These are phyloP conservation scores for Psilopogon haemacephalus DNA, from an alignment of 2,113 vertebrate species.

Conservation along the genomic window DNA sequence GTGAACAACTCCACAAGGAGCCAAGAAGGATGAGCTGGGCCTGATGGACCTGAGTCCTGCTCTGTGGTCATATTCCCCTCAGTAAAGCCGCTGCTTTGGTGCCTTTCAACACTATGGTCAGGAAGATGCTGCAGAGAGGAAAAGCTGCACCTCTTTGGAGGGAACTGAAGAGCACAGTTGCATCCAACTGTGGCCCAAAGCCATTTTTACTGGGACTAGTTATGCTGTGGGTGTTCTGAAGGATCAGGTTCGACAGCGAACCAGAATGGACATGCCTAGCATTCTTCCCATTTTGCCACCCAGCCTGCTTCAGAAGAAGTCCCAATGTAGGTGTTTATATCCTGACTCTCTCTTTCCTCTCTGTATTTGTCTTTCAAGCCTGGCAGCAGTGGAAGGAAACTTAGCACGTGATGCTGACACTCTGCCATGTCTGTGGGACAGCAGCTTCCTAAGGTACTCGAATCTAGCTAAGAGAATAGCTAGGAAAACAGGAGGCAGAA, in stretches of 20 bases:
- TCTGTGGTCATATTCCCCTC: not conserved
- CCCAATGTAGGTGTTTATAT: slow-evolving; percentile 63
- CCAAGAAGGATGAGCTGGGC: not conserved
- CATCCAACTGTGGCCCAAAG: not conserved
- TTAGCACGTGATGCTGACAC: slow-evolving; percentile 62
- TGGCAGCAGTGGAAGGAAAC: slow-evolving; percentile 66
- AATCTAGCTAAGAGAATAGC: slow-evolving; percentile 19
- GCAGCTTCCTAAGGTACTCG: slow-evolving; percentile 27
- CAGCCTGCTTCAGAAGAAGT: slow-evolving; percentile 63
- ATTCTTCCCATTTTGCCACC: slow-evolving; percentile 64
- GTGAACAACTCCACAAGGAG: not conserved
- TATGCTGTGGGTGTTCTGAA: slow-evolving; percentile 63
- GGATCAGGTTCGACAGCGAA: slow-evolving; percentile 17
- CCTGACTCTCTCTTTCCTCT: slow-evolving; percentile 59
- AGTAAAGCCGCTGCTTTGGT: not conserved
- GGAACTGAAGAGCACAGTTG: not conserved
- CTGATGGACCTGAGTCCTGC: fast-evolving
- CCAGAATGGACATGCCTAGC: slow-evolving; percentile 54
- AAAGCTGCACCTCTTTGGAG: not conserved
- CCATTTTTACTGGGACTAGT: not conserved
- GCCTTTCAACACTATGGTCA: not conserved
- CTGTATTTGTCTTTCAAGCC: slow-evolving; percentile 63
- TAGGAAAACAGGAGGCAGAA: slow-evolving; percentile 31
- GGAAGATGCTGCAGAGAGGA: not conserved
- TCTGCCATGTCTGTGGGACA: slow-evolving; percentile 31